Percentiles rank a stretch among this genome's conserved stretches.
phyloP scores from a whole-genome alignment of 2,797 vertebrate genomes.

The Ibycter americanus region DNA sequence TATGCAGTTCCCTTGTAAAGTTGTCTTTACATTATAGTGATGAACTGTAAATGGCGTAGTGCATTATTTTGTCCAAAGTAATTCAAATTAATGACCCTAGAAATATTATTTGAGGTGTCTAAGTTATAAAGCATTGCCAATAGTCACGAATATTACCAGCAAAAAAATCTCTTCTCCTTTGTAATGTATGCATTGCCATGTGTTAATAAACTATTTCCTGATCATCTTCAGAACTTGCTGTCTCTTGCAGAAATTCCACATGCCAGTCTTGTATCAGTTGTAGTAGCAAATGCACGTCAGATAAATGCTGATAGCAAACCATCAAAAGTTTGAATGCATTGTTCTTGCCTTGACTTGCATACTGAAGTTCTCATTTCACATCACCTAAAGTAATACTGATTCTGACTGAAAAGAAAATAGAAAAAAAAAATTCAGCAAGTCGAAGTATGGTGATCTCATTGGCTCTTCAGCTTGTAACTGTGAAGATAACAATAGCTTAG shows the following conservation, averaged over 20 bases:
- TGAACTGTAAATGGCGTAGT: conserved; percentile 60
- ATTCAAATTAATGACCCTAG: conserved; percentile 71
- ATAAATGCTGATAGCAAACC: not conserved
- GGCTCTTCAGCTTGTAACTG: not conserved
- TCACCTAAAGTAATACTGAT: not conserved
- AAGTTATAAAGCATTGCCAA: conserved; percentile 38
- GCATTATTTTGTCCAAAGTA: conserved; percentile 62
- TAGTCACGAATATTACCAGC: conserved; percentile 46
- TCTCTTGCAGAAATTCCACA: not conserved
- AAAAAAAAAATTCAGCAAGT: not conserved
- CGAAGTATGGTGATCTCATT: not conserved
- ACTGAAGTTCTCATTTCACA: not conserved
- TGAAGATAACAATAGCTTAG: not conserved
- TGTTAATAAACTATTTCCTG: conserved; percentile 32
- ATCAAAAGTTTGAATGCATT: not conserved
- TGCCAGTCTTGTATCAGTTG: not conserved
- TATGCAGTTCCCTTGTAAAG: conserved; percentile 21
- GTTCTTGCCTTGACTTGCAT: not conserved
- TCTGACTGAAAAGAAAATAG: not conserved
- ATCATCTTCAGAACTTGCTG: not conserved
- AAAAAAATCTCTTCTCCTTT: conserved; percentile 46
- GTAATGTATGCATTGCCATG: not conserved
- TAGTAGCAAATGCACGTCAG: not conserved
- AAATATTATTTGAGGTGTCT: conserved; percentile 54
- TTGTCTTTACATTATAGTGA: conserved; percentile 57